Base-by-base conservation (phyloP, 1,140 invertebrate genomes). In the Chironomus tepperi region DNA sequence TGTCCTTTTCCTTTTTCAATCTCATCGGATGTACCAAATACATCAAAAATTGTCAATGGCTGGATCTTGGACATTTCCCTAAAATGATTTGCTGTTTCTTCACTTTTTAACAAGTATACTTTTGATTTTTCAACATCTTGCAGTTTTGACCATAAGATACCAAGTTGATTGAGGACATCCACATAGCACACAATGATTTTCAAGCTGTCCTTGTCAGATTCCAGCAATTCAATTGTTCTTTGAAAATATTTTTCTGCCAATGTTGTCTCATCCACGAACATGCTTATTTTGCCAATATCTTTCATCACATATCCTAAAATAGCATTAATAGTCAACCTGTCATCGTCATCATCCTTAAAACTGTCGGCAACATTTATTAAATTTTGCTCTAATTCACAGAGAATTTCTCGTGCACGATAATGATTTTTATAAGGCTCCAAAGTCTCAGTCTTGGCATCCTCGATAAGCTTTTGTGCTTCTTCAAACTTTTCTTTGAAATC, bases 231-330 rank as follows among this genome's bases (percentile, higher is more conserved):
- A 21, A 91, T 78, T 75, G 89, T 90, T 77, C 89, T 89, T 15
- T 83, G 85, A 0, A 95, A 82, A 74, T 89, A 81, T 74, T 90
- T 89, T 81, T 95, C 91, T 15, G 91, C 92, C 7, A 84, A 83
- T 12, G 88, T 84, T 0, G 87, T 76, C 81, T 97, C 94, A 78
- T 96, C 93, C 0, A 91, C 93, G 74, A 94, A 93, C 74, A 91
- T 85, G 47, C 88, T 86, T 64, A 95, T 87, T n/a, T 89, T 86
- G 9, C 92, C 94, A 42, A 93, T 82, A 78, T 92, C 86, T 19
- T 91, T 83, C 47, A 88, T 85, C 1, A 92, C 85, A 24, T 86
- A 84, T 57, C 87, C 90, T 16, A 89, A 79, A 84, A 90, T 87
- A 1, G 86, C 83, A 0, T 76, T 76, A 47, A 79, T 81, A 19